Conservation (phyloP, 2,113 vertebrate species). For the Rhynchopsitta pachyrhyncha region DNA sequence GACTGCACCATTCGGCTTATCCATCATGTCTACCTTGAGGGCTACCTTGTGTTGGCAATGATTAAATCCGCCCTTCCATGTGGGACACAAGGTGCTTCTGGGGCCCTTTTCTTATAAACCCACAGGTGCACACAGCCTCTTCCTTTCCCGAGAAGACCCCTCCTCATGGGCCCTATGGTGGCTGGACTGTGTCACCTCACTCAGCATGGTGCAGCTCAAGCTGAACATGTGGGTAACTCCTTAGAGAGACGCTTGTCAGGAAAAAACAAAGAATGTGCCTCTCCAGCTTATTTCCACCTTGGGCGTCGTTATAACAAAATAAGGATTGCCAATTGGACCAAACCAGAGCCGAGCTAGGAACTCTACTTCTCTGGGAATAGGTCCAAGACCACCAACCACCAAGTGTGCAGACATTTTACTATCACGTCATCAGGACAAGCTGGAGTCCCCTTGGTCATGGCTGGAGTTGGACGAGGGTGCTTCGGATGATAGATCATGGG, state of each 20-base stretch:
- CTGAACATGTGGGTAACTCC: neutral
- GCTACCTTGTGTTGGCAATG: neutral
- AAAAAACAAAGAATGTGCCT: neutral
- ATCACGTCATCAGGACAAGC: conserved; percentile 48
- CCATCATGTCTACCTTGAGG: conserved; percentile 38
- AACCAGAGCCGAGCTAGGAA: conserved; percentile 28
- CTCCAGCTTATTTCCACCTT: neutral
- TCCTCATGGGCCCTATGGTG: neutral
- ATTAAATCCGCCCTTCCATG: neutral
- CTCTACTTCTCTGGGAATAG: conserved; percentile 19
- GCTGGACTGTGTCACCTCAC: neutral
- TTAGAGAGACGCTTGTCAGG: conserved; percentile 6
- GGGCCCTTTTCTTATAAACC: neutral
- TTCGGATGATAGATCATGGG: conserved; percentile 9
- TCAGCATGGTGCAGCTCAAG: fast-evolving
- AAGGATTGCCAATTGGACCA: conserved; percentile 28
- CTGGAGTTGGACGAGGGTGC: conserved; percentile 6
- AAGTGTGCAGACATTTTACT: conserved; percentile 10
- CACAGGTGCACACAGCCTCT: neutral
- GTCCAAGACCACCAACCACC: conserved; percentile 41
- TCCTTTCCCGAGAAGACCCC: neutral
- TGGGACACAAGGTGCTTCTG: neutral
- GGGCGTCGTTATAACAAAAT: neutral
- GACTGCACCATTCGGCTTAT: conserved; percentile 46
- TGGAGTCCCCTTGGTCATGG: neutral